These are phyloP conservation scores for Prunella strophiata DNA, from an alignment of 2,797 vertebrate species.

Conservation along the genomic window DNA sequence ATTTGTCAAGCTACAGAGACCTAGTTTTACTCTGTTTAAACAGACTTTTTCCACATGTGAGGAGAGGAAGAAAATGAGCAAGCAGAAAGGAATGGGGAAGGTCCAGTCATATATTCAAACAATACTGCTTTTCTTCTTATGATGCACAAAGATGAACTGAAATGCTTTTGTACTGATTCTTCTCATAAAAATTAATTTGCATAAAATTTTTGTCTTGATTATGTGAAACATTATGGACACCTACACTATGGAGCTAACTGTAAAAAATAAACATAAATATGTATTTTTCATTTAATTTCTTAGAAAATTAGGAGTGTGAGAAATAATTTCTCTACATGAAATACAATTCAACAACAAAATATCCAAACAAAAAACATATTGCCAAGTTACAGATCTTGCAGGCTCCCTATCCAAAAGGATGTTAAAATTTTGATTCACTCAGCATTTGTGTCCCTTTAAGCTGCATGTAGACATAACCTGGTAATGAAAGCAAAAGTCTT, in stretches of 20 bases:
- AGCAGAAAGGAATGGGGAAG: constrained; percentile 74
- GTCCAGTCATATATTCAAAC: constrained; percentile 42
- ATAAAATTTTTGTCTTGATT: constrained; percentile 1
- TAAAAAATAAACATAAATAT: neutral
- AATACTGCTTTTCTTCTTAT: constrained; percentile 68
- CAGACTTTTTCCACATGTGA: constrained; percentile 64
- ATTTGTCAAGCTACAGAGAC: constrained; percentile 66
- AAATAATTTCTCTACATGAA: neutral
- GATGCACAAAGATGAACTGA: constrained; percentile 62
- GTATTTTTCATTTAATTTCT: neutral
- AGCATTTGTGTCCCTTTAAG: neutral
- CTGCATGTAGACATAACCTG: neutral
- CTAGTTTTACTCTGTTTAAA: constrained; percentile 69
- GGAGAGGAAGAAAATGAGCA: constrained; percentile 66
- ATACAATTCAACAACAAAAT: neutral
- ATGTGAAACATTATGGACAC: neutral
- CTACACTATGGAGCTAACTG: neutral
- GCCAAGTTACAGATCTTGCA: neutral
- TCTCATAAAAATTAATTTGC: constrained; percentile 31
- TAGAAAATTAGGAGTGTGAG: neutral
- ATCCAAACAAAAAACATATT: neutral
- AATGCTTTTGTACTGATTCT: neutral
- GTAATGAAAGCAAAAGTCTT: neutral
- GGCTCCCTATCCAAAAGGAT: neutral
- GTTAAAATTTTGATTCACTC: neutral